Evolutionary conservation across 2,888 invertebrate species (phyloP).

Genomic region (Mythimna lalbum): DNA sequence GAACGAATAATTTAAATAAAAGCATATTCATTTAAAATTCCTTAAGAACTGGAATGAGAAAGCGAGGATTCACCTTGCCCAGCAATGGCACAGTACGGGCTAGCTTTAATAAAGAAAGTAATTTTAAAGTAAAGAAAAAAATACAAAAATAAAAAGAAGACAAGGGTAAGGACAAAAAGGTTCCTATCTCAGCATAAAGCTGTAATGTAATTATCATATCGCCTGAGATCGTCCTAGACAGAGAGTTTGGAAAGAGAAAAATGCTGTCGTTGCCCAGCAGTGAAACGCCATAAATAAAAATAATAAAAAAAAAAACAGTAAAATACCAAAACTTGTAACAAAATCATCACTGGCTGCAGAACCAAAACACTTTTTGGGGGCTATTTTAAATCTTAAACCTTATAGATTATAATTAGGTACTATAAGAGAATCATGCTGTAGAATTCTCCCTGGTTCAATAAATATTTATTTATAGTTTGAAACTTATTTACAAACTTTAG

Average conservation of each 20-base stretch:
- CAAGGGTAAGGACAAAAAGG: too few species aligned
- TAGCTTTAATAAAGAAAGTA: too few species aligned
- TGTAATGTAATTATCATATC: background rate
- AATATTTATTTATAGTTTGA: slow-evolving; percentile 1
- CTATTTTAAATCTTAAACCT: background rate
- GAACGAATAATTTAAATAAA: background rate
- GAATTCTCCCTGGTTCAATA: background rate
- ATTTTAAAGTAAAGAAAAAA: too few species aligned
- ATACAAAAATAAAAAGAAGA: too few species aligned
- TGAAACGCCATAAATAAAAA: too few species aligned
- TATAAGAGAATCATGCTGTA: background rate
- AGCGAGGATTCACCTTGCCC: too few species aligned
- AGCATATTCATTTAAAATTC: too few species aligned
- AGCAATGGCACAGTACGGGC: too few species aligned
- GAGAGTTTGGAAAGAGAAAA: too few species aligned
- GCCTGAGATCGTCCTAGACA: too few species aligned
- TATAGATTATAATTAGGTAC: background rate
- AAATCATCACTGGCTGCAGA: background rate
- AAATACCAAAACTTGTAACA: background rate
- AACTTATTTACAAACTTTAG: background rate
- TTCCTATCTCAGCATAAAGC: too few species aligned
- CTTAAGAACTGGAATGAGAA: background rate
- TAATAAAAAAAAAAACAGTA: background rate
- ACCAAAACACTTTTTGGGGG: background rate
- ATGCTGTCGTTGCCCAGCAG: too few species aligned